Percentiles rank a stretch among this genome's conserved stretches.
Evolutionary conservation across 2,797 vertebrate genomes (phyloP).

Genomic region (Nasua narica): DNA sequence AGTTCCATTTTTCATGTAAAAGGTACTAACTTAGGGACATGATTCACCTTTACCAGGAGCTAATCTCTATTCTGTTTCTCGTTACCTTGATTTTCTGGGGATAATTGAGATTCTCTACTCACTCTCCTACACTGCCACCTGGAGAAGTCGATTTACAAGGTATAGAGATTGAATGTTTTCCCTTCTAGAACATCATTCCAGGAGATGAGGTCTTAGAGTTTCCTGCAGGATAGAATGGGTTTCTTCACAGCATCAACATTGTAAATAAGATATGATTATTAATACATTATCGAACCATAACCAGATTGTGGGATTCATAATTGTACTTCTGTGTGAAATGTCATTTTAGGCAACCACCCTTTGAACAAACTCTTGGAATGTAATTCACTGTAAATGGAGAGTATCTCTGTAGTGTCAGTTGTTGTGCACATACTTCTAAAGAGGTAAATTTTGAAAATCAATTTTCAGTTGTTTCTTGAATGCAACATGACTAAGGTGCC

Average conservation of each 20-base stretch:
- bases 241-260: background rate
- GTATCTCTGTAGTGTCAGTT: background rate
- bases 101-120: background rate
- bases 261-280: background rate
- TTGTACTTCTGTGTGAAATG: background rate
- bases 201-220: background rate
- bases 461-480: slow-evolving; percentile 11
- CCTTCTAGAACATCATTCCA: background rate
- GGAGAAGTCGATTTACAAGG: background rate
- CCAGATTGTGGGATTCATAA: background rate
- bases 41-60: background rate
- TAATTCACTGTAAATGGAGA: background rate
- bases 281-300: background rate
- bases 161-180: background rate
- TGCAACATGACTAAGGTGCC: background rate
- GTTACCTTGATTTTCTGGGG: background rate
- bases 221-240: background rate
- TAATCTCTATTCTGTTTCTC: background rate
- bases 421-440: background rate
- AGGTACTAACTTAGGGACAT: background rate
- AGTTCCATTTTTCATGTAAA: background rate
- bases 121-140: background rate
- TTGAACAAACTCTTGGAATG: background rate
- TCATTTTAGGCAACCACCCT: background rate
- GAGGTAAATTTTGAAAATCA: background rate